Evolutionary conservation across 1,140 invertebrate genomes (phyloP).

Genomic region (Spodoptera litura): DNA sequence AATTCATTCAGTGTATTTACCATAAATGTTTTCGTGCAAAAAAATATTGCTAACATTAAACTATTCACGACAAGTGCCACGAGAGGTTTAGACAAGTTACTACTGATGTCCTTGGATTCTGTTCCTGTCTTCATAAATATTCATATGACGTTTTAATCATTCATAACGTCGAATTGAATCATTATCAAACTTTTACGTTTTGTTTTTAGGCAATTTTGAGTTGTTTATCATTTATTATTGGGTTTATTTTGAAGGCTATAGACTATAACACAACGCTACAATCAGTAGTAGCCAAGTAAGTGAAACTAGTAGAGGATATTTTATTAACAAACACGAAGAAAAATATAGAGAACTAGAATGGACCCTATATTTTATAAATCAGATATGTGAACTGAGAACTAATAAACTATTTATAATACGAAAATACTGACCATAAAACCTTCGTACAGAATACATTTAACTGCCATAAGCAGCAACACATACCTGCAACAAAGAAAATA

Average conservation of each 20-base stretch:
- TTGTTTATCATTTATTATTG: too few relatives aligned
- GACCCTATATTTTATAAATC: too few relatives aligned
- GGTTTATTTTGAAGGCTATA: too few relatives aligned
- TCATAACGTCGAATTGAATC: slow-evolving; percentile 9
- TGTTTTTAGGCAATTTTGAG: not conserved
- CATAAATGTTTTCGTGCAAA: not conserved
- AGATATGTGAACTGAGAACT: too few relatives aligned
- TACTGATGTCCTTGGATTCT: slow-evolving; percentile 13
- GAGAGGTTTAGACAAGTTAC: slow-evolving; percentile 9
- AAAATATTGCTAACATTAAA: slow-evolving; percentile 24
- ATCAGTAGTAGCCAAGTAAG: too few relatives aligned
- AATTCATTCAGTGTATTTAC: not conserved
- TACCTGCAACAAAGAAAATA: slow-evolving; percentile 35
- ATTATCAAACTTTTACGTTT: not conserved
- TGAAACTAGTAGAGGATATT: too few relatives aligned
- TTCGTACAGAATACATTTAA: not conserved
- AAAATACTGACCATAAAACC: too few relatives aligned
- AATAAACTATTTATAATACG: too few relatives aligned
- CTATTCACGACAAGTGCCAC: not conserved
- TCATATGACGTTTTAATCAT: slow-evolving; percentile 20
- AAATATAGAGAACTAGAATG: too few relatives aligned
- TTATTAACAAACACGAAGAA: too few relatives aligned
- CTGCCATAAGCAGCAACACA: not conserved
- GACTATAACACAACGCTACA: too few relatives aligned
- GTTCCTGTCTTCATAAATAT: slow-evolving; percentile 22